Evolutionary conservation across 2,888 invertebrate genomes (phyloP), one percentile per base, ranked within the genome.

Genomic region (Lottia gigantea): DNA sequence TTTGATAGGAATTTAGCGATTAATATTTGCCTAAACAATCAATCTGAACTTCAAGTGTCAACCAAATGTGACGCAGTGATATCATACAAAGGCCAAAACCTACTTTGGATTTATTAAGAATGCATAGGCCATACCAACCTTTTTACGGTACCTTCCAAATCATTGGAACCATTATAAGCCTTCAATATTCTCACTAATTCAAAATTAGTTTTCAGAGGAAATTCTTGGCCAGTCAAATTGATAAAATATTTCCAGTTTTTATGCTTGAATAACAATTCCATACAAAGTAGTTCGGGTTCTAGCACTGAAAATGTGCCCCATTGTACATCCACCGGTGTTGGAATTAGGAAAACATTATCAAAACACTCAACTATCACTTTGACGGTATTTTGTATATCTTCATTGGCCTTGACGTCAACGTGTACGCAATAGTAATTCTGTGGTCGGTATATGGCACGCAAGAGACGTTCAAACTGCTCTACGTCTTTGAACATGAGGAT

Each of bases 381-480:
- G 47, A 82, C 71, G 12, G 81, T 73, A 12, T 78, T 66, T 62
- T 76, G 74, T 49, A 81, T 62, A 2, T 72, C 46, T 12, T 73
- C 19, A 0, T 76, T 55, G 1, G 82, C 72, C 69, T 83, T 84
- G n/a, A 61, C 66, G 70, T 87, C 87, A 0, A 86, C 77, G 71
- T 87, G 86, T 16, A 87, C 72, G 74, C 87, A 87, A 75, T 86
- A 86, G 62, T 79, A 62, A 71, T 87, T 87, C 67, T 86, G 83
- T 6, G 86, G 86, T 49, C 83, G 79, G 75, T 86, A 87, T 46
- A 87, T 80, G 15, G 79, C 74, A 8, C 82, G 64, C 23, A 87
- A 67, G 16, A 87, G 74, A 23, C 83, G 70, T 67, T 67, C 67
- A 46, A n/a, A 40, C 67, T 81, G 80, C 64, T 82, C 82, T 2